Percentiles rank a stretch among this genome's conserved stretches.
Evolutionary conservation across 2,888 invertebrate genomes (phyloP).

Genomic region (Protonemura montana): DNA sequence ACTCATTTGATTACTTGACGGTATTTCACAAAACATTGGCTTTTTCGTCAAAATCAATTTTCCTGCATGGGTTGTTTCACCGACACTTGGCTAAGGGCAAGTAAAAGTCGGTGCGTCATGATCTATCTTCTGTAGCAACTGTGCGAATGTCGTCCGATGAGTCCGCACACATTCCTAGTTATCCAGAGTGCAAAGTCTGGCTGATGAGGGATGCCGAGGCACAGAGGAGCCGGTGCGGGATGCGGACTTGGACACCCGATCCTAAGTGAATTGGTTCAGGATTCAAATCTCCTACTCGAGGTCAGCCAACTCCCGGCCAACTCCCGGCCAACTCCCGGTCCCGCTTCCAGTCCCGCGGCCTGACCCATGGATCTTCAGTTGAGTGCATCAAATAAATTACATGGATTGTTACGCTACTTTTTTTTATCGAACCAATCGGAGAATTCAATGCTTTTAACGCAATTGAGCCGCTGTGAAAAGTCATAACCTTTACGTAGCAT

Average conservation of each 20-base stretch:
- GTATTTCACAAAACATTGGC: not conserved
- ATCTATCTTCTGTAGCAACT: too few species aligned
- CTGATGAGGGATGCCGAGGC: not conserved
- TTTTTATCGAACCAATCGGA: conserved; percentile 33
- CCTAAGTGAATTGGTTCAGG: conserved; percentile 32
- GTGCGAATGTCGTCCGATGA: too few species aligned
- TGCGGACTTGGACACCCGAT: not conserved
- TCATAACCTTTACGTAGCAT: conserved; percentile 21
- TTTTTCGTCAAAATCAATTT: not conserved
- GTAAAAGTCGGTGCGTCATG: not conserved
- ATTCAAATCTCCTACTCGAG: conserved; percentile 16
- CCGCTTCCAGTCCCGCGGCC: not conserved
- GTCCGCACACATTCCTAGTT: not conserved
- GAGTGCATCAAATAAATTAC: conserved; percentile 26
- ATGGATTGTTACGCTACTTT: conserved; percentile 18
- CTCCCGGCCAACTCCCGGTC: not conserved
- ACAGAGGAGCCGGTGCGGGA: not conserved
- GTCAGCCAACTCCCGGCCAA: not conserved
- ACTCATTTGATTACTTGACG: not conserved
- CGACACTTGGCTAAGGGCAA: not conserved
- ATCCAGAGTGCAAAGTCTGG: not conserved
- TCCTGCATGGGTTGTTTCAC: not conserved
- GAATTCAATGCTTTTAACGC: conserved; percentile 46
- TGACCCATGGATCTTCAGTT: not conserved
- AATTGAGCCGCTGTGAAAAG: conserved; percentile 44